A percentile compares a stretch with the other conserved stretches of the same genome.
phyloP scores from a whole-genome alignment of 2,888 invertebrate genomes.

The Harpalus rufipes region DNA sequence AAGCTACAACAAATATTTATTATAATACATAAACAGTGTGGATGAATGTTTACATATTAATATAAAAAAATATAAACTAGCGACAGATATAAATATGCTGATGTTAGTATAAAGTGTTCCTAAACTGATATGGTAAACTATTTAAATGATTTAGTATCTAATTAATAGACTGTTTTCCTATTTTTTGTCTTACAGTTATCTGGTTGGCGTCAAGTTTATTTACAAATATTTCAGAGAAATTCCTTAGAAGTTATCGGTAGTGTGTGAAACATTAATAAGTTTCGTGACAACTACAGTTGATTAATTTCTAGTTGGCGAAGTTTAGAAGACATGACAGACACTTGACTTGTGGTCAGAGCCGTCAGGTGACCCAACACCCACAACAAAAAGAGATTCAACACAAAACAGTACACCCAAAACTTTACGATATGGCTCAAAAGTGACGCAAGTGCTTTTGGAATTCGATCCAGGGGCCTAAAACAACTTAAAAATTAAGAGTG shows the following conservation, averaged over 20 bases:
- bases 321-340: not conserved
- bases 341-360: not conserved
- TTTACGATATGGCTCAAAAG: not conserved
- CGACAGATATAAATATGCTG: not conserved
- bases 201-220: conserved; percentile 5
- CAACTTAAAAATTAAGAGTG: too few relatives aligned
- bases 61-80: not conserved
- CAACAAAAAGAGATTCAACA: not conserved
- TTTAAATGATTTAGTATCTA: conserved; percentile 1
- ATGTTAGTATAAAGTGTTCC: not conserved
- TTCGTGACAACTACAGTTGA: not conserved
- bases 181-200: not conserved
- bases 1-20: conserved; percentile 1
- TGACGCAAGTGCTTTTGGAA: too few relatives aligned
- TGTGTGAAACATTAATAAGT: conserved; percentile 27
- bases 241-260: not conserved
- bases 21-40: not conserved
- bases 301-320: not conserved
- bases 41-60: conserved; percentile 1
- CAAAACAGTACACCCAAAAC: not conserved
- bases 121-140: not conserved
- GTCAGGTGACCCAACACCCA: not conserved
- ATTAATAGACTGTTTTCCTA: not conserved
- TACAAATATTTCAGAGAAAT: conserved; percentile 40
- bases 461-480: too few relatives aligned